These are phyloP conservation scores for Carassius gibelio DNA, from an alignment of 2,113 vertebrate species.

Conservation along the genomic window DNA sequence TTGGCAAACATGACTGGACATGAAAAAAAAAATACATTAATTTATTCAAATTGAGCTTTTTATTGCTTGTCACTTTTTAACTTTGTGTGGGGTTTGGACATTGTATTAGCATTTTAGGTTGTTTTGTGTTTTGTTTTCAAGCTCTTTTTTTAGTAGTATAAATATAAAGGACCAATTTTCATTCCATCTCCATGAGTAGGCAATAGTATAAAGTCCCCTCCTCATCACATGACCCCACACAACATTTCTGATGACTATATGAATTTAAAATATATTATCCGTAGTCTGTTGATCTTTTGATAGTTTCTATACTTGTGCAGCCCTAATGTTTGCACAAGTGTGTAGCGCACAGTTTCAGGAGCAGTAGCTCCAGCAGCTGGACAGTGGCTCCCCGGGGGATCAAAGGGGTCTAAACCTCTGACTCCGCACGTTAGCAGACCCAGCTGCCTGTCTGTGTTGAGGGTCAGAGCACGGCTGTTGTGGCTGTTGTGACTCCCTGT, in stretches of 20 bases:
- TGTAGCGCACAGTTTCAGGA: slow-evolving; percentile 8
- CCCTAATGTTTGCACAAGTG: slow-evolving; percentile 14
- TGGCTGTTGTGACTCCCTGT: neutral
- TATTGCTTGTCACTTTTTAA: neutral
- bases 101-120: neutral
- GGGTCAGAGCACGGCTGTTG: slow-evolving; percentile 25
- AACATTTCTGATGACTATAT: neutral
- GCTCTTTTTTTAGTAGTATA: neutral
- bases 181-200: neutral
- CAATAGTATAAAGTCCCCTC: neutral
- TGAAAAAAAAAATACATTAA: neutral
- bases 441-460: slow-evolving; percentile 44
- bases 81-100: neutral
- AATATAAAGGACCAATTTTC: neutral
- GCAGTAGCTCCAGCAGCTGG: slow-evolving; percentile 35
- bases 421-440: slow-evolving; percentile 35
- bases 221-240: neutral
- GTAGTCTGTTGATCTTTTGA: neutral
- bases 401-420: neutral
- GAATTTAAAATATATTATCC: neutral
- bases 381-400: slow-evolving; percentile 15
- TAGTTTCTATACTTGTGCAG: neutral
- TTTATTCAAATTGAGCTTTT: neutral
- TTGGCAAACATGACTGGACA: neutral
- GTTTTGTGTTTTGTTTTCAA: neutral